Evolutionary conservation across 2,888 invertebrate genomes (phyloP), one percentile per base, ranked within the genome.

Genomic region (Nycteola revayana): DNA sequence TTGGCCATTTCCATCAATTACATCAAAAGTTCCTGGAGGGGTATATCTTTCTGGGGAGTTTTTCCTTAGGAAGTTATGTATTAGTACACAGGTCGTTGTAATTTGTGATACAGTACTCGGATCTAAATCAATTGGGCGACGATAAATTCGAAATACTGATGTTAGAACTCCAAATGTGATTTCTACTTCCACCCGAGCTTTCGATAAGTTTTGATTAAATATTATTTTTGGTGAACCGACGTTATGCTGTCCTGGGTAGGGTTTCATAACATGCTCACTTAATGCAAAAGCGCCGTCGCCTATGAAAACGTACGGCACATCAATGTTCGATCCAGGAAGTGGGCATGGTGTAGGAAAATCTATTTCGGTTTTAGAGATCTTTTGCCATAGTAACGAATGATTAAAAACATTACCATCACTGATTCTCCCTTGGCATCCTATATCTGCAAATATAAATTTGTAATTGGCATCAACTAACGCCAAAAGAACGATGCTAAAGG

Each of bases 221-320:
- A 55, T 10, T 7, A 56, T 42, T 50, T 56, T 45, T 45, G 28
- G 48, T 43, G 56, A 48, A 8, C 37, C 49, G 9, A 33, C 10
- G 1, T 47, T 35, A 49, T 60, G 58, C 9, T 55, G 33, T 20
- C 58, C 60, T 32, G 60, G 56, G 48, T 50, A 60, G 11, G 60
- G 63, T 36, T 67, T 67, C 60, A 65, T 63, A 24, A 63, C 36
- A 26, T 63, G 49, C 26, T 10, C 2, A 43, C 48, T 48, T 3
- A 66, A 27, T 42, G 65, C 56, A 60, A 65, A 66, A 46, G 61
- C 65, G 36, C 57, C 52, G 25, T 68, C 60, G 5, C 17, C 60
- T 51, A 65, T 11, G 31, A 68, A 61, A 0, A 66, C 47, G 28
- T 63, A 66, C 28, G 63, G 63, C 1, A 65, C 3, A 41, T 61